Evolutionary conservation across 2,888 invertebrate genomes (phyloP), one percentile per base, ranked within the genome.

Genomic region (Autographa gamma): DNA sequence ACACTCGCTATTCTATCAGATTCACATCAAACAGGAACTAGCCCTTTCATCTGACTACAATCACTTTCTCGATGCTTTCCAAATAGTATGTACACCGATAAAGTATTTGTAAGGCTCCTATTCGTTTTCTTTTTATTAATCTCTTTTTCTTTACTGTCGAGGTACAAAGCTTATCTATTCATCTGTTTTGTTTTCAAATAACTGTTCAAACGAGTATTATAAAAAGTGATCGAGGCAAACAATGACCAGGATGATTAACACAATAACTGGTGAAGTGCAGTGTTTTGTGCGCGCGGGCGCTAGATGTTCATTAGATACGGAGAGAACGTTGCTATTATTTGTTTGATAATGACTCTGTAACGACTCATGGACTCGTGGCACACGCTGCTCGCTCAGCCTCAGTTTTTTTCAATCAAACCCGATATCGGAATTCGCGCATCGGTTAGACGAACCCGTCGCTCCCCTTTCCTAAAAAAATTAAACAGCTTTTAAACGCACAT

Each of bases 401-500:
- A 70, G 79, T 80, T 81, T 90, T 92, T 92, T 89, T 88, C 74
- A 82, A 90, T 90, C 88, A 84, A 92, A 92, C 91, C 91, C 92
- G 93, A 92, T 92, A 92, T 94, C 91, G 93, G 93, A 94, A 94
- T 95, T 94, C 90, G 95, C 95, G 94, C 93, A 92, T 93, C 93
- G 94, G 93, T 92, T 91, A 90, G 90, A 87, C 89, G 90, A 92
- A 88, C 91, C 91, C 91, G 88, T 88, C 92, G 93, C 85, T 93
- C 94, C 95, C 95, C 94, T 93, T 94, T 92, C 85, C 88, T 92
- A 94, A 94, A 95, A 93, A 86, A 84, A 85, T 92, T 94, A 93
- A 96, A 94, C 95, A 95, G 95, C 96, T 96, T 95, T 96, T 95
- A 95, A 95, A 92, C 93, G 91, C 90, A 90, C 91, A 90, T 91